A percentile compares a stretch with the other conserved stretches of the same genome.
Evolutionary conservation across 2,113 vertebrate genomes (phyloP).

Genomic region (Xyliphius kryptos): DNA sequence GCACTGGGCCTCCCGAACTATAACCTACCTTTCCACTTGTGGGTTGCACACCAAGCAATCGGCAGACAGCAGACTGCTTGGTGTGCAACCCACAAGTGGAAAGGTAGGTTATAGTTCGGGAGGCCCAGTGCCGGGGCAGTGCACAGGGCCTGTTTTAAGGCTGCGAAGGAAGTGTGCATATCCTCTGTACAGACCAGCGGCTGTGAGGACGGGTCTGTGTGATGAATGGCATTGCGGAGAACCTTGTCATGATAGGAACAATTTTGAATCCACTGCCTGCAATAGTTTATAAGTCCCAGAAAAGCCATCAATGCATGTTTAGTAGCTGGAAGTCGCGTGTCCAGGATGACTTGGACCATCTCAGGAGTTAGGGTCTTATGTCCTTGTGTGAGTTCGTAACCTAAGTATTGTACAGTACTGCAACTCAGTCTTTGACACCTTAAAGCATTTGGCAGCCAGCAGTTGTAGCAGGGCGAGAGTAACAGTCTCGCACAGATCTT

Average conservation of each 20-base stretch:
- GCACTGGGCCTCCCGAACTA: background rate
- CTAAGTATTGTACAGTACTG: too few relatives aligned
- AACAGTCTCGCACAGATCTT: too few relatives aligned
- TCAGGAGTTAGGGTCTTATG: too few relatives aligned
- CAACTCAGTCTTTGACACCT: too few relatives aligned
- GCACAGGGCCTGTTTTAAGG: background rate
- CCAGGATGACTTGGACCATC: too few relatives aligned
- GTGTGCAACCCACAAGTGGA: background rate
- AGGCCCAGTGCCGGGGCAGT: background rate
- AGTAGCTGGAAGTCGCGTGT: too few relatives aligned
- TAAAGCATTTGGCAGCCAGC: constrained; percentile 4
- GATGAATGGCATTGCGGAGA: background rate
- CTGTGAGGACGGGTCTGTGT: background rate
- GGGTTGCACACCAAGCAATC: background rate
- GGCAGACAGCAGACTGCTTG: too few relatives aligned
- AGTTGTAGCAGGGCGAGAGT: background rate
- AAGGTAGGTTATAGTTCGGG: background rate
- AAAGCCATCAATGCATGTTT: background rate
- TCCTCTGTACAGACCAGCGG: background rate
- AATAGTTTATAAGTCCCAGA: background rate
- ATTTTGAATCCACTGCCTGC: background rate
- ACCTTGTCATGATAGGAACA: background rate
- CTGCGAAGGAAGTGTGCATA: background rate
- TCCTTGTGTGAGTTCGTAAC: too few relatives aligned
- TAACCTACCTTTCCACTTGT: background rate